phyloP scores from a whole-genome alignment of 1,140 invertebrate genomes.

The Drosophila neocordata region DNA sequence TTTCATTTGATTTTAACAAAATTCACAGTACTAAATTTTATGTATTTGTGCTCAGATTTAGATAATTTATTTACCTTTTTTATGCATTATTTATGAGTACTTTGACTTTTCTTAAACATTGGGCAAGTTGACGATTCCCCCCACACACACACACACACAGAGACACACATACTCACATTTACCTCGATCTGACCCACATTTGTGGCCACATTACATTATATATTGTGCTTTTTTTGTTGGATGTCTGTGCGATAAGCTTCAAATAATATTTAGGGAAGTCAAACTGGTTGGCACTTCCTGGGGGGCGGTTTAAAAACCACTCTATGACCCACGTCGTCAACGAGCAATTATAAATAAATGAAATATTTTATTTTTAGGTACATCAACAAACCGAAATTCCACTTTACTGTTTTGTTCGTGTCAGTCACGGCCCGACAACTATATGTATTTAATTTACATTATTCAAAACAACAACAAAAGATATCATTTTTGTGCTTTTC shows the following conservation, averaged over 20 bases:
- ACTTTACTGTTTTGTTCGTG: background rate
- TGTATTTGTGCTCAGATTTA: background rate
- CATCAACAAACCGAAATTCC: conserved; percentile 25
- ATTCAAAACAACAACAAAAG: background rate
- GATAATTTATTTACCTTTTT: conserved; percentile 15
- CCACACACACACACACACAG: background rate
- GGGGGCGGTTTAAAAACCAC: conserved; percentile 21
- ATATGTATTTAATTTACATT: background rate
- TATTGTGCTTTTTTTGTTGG: background rate
- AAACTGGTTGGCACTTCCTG: conserved; percentile 51
- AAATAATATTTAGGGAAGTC: conserved; percentile 26
- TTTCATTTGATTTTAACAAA: too few relatives aligned
- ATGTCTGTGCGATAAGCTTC: background rate
- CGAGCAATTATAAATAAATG: conserved; percentile 23
- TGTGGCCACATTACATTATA: conserved; percentile 58
- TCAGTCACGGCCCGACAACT: background rate
- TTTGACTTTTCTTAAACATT: conserved; percentile 32
- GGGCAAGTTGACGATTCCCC: conserved; percentile 12
- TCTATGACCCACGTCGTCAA: conserved; percentile 24
- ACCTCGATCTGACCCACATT: conserved; percentile 65
- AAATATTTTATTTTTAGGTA: conserved; percentile 48
- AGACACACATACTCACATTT: conserved; percentile 37
- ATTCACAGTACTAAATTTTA: background rate
- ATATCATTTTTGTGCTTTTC: background rate
- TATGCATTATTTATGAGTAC: conserved; percentile 62